These are phyloP conservation scores for Ariolimax columbianus DNA, from an alignment of 2,888 invertebrate species.

Conservation along the genomic window DNA sequence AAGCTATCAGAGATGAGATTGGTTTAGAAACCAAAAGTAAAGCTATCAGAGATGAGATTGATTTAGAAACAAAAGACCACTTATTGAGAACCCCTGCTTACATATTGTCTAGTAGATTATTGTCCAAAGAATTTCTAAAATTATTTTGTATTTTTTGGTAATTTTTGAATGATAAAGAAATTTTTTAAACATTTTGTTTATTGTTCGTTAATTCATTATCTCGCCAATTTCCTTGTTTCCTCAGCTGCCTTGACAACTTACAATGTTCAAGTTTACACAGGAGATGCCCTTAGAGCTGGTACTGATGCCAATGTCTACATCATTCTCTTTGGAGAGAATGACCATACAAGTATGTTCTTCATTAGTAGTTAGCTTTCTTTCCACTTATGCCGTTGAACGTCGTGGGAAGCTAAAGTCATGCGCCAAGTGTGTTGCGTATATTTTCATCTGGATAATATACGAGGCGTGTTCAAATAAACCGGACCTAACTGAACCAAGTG, in stretches of 20 bases:
- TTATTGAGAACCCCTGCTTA: no score
- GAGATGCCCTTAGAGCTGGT: slow-evolving; percentile 76
- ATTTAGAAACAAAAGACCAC: slow-evolving; percentile 77
- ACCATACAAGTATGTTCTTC: slow-evolving; percentile 73
- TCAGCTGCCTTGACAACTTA: slow-evolving; percentile 78
- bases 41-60: slow-evolving; percentile 72
- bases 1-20: slow-evolving; percentile 71
- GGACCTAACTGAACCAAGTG: no score
- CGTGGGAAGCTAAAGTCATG: no score
- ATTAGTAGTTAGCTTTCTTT: no score
- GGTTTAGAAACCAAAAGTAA: slow-evolving; percentile 77
- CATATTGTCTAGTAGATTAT: no score
- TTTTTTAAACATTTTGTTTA: not conserved
- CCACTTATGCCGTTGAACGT: no score
- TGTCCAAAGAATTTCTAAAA: no score
- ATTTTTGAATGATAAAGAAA: not conserved
- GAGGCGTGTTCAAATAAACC: no score
- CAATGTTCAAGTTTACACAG: slow-evolving; percentile 77
- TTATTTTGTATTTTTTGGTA: no score
- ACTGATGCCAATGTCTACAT: slow-evolving; percentile 79
- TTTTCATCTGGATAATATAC: no score
- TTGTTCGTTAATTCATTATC: not conserved
- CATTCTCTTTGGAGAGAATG: slow-evolving; percentile 76
- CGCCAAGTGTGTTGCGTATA: no score
- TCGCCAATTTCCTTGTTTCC: not conserved